Base-by-base conservation (phyloP, 2,797 vertebrate genomes). In the Margarornis squamiger region DNA sequence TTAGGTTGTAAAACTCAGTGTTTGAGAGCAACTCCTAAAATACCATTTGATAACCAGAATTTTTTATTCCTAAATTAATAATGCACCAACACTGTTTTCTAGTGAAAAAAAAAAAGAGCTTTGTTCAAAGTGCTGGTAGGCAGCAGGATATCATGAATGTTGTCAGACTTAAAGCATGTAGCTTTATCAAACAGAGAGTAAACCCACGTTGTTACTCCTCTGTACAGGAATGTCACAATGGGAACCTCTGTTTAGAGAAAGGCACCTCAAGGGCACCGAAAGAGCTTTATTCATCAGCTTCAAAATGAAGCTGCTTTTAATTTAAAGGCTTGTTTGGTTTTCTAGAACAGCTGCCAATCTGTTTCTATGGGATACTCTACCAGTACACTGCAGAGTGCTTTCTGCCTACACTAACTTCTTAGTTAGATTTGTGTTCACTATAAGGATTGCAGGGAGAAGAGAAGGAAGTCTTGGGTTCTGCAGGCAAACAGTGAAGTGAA, bases 191-290 rank as follows among this genome's bases (percentile, higher is more conserved):
- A 75, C 12, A 76, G 46, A 87, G 49, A 70, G 39, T 30, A 92
- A 88, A 83, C 10, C 30, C 45, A 8, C 24, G 32, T 54, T 82
- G 41, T 61, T 90, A 59, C 52, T 63, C 54, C 32, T 74, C 48
- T n/a, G 20, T 22, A 41, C 29, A 82, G 57, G 70, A 95, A 88
- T 85, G 83, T 48, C 63, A 63, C 43, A 91, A 79, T 74, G 63
- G 66, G 76, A 92, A 90, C 29, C 12, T 74, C 90, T 94, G 79
- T 90, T 94, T 75, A 82, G 51, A 55, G 55, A 81, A 92, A 84
- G 36, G 51, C 79, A 71, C 49, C 62, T 73, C 39, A 41, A 73
- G 23, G 48, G 48, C 51, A 76, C 32, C 15, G 70, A 66, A 79
- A 91, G 17, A 0, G 0, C 72, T 91, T 78, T 67, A 58, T 54